These are phyloP conservation scores for Perca flavescens DNA, from an alignment of 2,113 vertebrate species.

Conservation along the genomic window DNA sequence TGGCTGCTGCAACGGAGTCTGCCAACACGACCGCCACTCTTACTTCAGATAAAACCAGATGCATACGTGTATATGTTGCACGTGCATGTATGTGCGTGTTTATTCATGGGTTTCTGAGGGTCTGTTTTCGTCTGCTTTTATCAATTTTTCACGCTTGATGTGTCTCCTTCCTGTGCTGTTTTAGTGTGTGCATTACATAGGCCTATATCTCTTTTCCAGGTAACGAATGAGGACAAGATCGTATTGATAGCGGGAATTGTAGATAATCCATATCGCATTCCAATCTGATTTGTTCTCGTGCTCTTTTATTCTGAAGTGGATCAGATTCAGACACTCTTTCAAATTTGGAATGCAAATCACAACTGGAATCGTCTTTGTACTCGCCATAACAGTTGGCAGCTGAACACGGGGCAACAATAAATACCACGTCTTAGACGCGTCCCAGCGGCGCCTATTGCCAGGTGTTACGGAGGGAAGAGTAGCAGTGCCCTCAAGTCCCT, in stretches of 20 bases:
- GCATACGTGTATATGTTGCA: not conserved
- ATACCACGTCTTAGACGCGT: constrained; percentile 1
- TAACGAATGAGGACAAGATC: not conserved
- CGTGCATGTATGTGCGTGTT: not conserved
- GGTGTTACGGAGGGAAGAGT: not conserved
- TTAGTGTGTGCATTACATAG: not conserved
- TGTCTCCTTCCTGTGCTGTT: not conserved
- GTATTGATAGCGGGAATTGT: not conserved
- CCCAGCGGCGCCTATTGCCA: not conserved
- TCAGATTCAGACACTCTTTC: constrained; percentile 15
- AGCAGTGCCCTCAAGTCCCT: not conserved
- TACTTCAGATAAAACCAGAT: constrained; percentile 6
- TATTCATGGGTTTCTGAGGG: too few species aligned
- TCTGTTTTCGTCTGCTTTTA: not conserved
- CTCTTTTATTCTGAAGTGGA: not conserved
- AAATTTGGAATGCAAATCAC: constrained; percentile 41
- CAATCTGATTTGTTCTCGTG: not conserved
- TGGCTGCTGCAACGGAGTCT: not conserved
- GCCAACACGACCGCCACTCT: not conserved
- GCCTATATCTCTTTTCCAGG: not conserved
- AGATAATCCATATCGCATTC: constrained; percentile 11
- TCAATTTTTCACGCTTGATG: not conserved
- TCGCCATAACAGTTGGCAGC: constrained; percentile 31
- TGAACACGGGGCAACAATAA: not conserved
- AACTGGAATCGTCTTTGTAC: not conserved